Evolutionary conservation across 2,797 vertebrate species (phyloP).

Genomic region (Halcyon badia): DNA sequence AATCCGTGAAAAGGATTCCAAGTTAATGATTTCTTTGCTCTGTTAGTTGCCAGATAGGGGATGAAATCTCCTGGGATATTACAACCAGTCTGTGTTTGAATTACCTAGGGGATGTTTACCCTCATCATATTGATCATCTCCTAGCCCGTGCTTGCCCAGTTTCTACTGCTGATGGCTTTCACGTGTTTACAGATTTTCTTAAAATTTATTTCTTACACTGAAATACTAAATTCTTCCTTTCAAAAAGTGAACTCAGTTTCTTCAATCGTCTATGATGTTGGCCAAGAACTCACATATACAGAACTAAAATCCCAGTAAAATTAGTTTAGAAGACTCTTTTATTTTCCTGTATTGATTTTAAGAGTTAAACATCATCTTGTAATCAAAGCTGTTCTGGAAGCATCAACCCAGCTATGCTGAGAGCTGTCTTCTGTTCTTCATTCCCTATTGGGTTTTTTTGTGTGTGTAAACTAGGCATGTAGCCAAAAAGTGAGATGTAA

Average conservation of each 20-base stretch:
- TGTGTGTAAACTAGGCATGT: background rate
- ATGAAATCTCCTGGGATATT: background rate
- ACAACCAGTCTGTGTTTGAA: background rate
- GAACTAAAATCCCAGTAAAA: background rate
- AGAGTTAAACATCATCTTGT: background rate
- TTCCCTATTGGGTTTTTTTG: background rate
- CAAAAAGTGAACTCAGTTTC: background rate
- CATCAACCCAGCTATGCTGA: background rate
- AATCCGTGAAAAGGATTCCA: background rate
- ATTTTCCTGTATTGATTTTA: background rate
- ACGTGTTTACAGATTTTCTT: background rate
- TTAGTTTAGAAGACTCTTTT: background rate
- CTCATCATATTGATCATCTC: background rate
- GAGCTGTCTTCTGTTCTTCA: background rate
- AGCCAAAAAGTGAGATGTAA: background rate
- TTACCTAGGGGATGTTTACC: background rate
- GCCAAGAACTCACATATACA: background rate
- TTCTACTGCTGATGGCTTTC: background rate
- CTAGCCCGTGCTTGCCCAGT: background rate
- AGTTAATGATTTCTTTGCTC: conserved; percentile 1
- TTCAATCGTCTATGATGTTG: background rate
- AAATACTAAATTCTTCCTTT: background rate
- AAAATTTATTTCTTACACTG: background rate
- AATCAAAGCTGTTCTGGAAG: background rate
- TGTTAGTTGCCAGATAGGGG: background rate